Percentiles rank a stretch among this genome's conserved stretches.
Conservation (phyloP, 2,113 vertebrate species). For the Crotophaga sulcirostris region DNA sequence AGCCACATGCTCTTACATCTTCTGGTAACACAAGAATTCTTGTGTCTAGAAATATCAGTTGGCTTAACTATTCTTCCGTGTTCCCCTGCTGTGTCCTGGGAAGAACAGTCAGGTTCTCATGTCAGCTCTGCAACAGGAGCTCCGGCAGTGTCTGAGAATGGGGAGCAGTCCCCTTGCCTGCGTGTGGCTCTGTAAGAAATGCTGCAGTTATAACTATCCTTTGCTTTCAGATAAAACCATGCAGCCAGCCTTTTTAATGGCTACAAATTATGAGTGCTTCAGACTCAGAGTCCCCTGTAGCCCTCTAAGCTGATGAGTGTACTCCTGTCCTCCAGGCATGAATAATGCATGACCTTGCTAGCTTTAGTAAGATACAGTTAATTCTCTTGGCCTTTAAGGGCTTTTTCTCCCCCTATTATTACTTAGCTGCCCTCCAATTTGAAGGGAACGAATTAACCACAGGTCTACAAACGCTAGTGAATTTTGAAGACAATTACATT, state of each 20-base stretch:
- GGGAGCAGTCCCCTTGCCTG: neutral
- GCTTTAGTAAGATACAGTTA: neutral
- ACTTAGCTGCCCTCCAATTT: neutral
- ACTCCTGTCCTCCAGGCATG: neutral
- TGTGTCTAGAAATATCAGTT: neutral
- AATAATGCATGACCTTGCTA: slow-evolving; percentile 24
- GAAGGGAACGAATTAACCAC: neutral
- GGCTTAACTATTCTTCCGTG: neutral
- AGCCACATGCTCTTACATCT: neutral
- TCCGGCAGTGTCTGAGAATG: neutral
- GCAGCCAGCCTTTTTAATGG: neutral
- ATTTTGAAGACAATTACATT: neutral
- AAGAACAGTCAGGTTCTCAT: neutral
- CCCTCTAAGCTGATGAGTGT: neutral
- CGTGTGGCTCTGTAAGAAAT: neutral
- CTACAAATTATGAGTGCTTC: neutral
- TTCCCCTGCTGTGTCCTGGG: neutral
- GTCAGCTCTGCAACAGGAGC: neutral
- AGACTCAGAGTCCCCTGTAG: neutral
- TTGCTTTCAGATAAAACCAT: neutral
- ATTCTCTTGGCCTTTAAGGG: neutral
- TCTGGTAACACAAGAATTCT: neutral
- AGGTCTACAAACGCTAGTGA: neutral
- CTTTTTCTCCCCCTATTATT: neutral
- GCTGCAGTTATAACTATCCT: neutral